Base-by-base conservation (phyloP, 1,140 invertebrate genomes). In the Tetramorium alpestre region DNA sequence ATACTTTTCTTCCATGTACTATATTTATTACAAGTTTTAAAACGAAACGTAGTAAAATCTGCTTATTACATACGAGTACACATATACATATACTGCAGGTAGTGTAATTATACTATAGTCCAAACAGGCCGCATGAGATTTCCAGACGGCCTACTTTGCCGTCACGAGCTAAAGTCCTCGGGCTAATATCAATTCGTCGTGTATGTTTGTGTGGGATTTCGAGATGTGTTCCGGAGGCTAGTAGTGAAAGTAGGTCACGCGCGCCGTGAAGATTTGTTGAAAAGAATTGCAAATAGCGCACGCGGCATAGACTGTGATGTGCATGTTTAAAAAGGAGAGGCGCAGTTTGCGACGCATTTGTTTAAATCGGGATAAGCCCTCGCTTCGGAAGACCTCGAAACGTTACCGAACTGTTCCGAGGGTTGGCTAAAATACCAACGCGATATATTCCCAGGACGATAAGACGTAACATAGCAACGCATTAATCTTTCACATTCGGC, bases 261-360 rank as follows among this genome's bases (percentile, higher is more conserved):
- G 16, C 69, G 54, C n/a, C 69, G 28, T 84, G 44, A 84, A 84
- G 69, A 84, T 84, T 75, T 75, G 80, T 84, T 84, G 69, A 62
- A 84, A 84, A 84, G 80, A 84, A 84, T 84, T 84, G 54, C 69
- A 84, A 84, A 84, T 84, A 84, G 54, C 41, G 25, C 28, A 22
- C 41, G 54, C 28, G 54, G 69, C n/a, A 75, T 33, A 33, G n/a
- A 75, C 44, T 25, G 25, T 28, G 62, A 70, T 70, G 47, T 69
- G 54, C 72, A 8, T 62, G 25, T 75, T 75, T 75, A 72, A 75
- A 84, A 84, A 44, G 25, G 25, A 56, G 33, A 22, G 25, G 67
- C 25, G 51, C 51, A 82, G 38, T 84, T 84, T 75, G 69, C 54
- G 54, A 60, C 51, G 80, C 80, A 84, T n/a, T 84, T 73, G 41